Evolutionary conservation across 2,113 vertebrate genomes (phyloP).

Genomic region (Oophaga pumilio): DNA sequence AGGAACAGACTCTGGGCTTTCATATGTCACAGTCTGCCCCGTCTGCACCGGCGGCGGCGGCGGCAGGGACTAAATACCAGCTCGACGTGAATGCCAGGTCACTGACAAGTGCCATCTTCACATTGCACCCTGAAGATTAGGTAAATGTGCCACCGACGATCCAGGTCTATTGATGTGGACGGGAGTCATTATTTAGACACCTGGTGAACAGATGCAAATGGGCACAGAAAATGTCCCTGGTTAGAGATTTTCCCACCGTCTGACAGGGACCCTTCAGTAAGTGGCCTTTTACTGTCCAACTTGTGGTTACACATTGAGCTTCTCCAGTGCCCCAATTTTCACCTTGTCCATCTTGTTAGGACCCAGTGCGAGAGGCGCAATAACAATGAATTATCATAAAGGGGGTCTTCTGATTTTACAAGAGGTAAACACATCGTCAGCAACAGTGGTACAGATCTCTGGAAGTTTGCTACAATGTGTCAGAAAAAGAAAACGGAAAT

Average conservation of each 20-base stretch:
- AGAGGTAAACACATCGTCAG: not conserved
- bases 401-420: not conserved
- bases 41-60: not conserved
- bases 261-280: no score
- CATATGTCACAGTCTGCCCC: conserved; percentile 8
- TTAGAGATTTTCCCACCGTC: no score
- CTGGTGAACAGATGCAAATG: not conserved
- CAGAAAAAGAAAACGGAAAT: no score
- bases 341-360: no score
- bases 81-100: not conserved
- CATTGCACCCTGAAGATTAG: not conserved
- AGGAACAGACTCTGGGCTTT: conserved; percentile 4
- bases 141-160: not conserved
- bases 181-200: not conserved
- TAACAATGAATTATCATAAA: not conserved
- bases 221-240: not conserved
- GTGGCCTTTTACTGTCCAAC: no score
- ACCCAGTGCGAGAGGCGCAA: no score
- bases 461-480: not conserved
- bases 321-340: no score
- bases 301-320: no score
- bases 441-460: not conserved
- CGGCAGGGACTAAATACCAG: not conserved
- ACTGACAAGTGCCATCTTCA: not conserved
- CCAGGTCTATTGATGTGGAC: not conserved